Base-by-base conservation (phyloP, 2,113 vertebrate genomes). In the Heterocephalus glaber region DNA sequence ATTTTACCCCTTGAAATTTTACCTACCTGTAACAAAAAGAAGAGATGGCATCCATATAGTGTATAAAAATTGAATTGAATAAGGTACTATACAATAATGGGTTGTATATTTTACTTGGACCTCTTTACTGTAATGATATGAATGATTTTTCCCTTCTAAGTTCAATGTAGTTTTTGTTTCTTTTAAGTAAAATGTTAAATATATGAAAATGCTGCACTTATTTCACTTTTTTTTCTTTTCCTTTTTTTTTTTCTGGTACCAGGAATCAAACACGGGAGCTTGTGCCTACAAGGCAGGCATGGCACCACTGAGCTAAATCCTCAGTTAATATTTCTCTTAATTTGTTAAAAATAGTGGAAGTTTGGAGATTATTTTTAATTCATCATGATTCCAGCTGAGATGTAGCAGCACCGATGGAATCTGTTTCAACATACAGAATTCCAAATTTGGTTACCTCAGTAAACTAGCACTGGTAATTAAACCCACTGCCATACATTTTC, bases 401-500 rank as follows among this genome's bases (percentile, higher is more conserved):
- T 5, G n/a, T 26, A 66, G 33, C 98, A 98, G 98, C 22, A 97
- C 79, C 98, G 81, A 86, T 99, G 98, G 63, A 99, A 99, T 97
- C 99, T 99, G 96, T 99, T 98, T 86, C n/a, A 99, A 97, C 88
- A 99, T 93, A 38, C 98, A 0, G 98, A 82, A 99, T 0, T 89
- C 99, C 98, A 77, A 99, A 98, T 95, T 99, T 99, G 92, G 98
- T 99, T 89, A 99, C 97, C 99, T 99, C 97, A 99, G 97, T 80
- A 99, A 96, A 98, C 99, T 99, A 98, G 49, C 26, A 77, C 22
- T 63, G 20, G 24, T n/a, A 72, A 16, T 52, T 61, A 89, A 63
- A 52, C 44, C 41, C 17, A 38, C 20, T 72, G 65, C 28, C 66
- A 22, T 63, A 35, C 17, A 20, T 60, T 76, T 65, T 66, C 47